Conservation (phyloP, 2,113 vertebrate genomes). For the Panthera tigris region DNA sequence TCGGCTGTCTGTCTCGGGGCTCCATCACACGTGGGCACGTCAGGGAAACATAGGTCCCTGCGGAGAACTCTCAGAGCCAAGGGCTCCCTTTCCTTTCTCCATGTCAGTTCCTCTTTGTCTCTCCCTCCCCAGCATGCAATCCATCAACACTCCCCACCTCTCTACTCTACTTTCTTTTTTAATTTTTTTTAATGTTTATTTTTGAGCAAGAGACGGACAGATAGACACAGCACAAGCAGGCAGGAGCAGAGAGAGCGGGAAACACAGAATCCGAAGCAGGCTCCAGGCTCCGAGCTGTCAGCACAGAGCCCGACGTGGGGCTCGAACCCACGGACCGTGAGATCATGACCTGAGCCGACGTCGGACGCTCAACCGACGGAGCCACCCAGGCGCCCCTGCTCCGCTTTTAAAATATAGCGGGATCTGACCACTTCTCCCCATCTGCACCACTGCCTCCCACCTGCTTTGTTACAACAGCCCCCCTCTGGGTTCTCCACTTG, state of each 20-base stretch:
- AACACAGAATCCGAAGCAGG: too few relatives aligned
- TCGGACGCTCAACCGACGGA: too few relatives aligned
- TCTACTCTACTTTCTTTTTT: too few relatives aligned
- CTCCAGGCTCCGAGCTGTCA: too few relatives aligned
- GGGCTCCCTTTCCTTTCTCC: neutral
- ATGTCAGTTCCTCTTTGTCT: neutral
- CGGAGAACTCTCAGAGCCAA: neutral
- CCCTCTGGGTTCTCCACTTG: neutral
- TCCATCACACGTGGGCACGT: fast-evolving
- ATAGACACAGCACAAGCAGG: too few relatives aligned
- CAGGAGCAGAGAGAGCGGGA: too few relatives aligned
- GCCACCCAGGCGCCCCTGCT: neutral
- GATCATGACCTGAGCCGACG: too few relatives aligned
- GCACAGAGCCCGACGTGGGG: too few relatives aligned
- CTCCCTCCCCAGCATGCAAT: fast-evolving
- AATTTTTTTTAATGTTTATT: too few relatives aligned
- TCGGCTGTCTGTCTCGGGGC: neutral
- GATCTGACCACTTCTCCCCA: neutral
- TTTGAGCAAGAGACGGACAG: too few relatives aligned
- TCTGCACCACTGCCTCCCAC: neutral
- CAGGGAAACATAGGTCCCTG: neutral
- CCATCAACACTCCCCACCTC: neutral
- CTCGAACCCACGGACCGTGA: too few relatives aligned
- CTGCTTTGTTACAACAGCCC: neutral
- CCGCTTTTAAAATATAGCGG: neutral